A percentile compares a stretch with the other conserved stretches of the same genome.
Evolutionary conservation across 2,797 vertebrate genomes (phyloP).

Genomic region (Spinus olivaceus): DNA sequence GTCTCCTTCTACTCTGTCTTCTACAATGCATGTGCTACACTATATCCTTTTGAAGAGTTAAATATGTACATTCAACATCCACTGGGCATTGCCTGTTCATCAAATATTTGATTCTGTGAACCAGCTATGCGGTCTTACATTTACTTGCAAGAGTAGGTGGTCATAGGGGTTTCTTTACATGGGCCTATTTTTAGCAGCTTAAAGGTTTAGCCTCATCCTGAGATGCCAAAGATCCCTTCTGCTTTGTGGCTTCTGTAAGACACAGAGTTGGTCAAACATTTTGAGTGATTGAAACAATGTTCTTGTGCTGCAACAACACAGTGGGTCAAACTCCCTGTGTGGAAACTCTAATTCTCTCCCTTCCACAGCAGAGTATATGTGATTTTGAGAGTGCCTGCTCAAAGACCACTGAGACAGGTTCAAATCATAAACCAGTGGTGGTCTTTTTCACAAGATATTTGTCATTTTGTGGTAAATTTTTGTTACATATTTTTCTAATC

Average conservation of each 20-base stretch:
- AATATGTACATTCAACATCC: no score
- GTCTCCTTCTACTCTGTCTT: not conserved
- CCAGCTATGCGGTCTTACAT: not conserved
- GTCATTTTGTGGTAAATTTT: not conserved
- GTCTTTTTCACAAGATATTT: not conserved
- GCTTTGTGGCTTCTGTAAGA: not conserved
- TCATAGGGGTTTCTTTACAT: not conserved
- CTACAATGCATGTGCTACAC: rapidly evolving
- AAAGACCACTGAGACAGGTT: rapidly evolving
- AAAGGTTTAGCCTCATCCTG: not conserved
- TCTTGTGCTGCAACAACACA: not conserved
- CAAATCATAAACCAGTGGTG: not conserved
- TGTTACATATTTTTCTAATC: not conserved
- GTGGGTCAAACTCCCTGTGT: not conserved
- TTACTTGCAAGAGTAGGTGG: not conserved
- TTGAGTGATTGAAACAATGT: not conserved
- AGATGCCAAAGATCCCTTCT: not conserved
- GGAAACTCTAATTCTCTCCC: not conserved
- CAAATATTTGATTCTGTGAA: not conserved
- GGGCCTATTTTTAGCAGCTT: not conserved
- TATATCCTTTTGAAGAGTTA: not conserved
- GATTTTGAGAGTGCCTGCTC: not conserved
- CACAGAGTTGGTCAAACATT: not conserved
- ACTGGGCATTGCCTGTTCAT: not conserved
- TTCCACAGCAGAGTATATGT: not conserved